Base-by-base conservation (phyloP, 2,113 vertebrate genomes). In the Microtus pennsylvanicus region DNA sequence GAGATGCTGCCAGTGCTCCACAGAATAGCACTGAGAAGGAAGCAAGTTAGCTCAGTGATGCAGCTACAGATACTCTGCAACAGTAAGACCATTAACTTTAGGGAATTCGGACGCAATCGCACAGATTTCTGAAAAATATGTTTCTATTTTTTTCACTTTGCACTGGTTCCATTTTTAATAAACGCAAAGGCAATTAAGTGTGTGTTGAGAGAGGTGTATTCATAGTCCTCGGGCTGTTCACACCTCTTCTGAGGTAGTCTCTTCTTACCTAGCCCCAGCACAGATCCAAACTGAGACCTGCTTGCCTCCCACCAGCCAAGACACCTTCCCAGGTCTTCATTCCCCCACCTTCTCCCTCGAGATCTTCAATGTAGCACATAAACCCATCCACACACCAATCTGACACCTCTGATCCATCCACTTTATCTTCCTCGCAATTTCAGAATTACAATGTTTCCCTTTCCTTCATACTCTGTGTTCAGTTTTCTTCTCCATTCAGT, bases 371-470 rank as follows among this genome's bases (percentile, higher is more conserved):
- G 30, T 24, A 58, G 16, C n/a, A 67, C 28, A 52, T 3, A 72
- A 69, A 70, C 26, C 78, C 38, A 85, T 21, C 38, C 52, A 33
- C n/a, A 81, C 0, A 1, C 52, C 55, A 72, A 82, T 61, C 33
- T 78, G 55, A 55, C 6, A 26, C 2, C 5, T 7, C 50, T n/a
- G 30, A 87, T 33, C 28, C n/a, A 91, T 11, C 81, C 26, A 75
- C 55, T 81, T 21, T 16, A 75, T 81, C 80, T 93, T 95, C 55
- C 17, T 61, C 70, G 80, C 70, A 76, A 55, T 38, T 61, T 77
- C 9, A 42, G 45, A 76, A 22, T 30, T 17, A 35, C 50, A 65
- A 7, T 26, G 35, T 12, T 87, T 30, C n/a, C 38, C 38, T 87
- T 10, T 55, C 30, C 22, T 87, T 70, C 74, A 38, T 7, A 61